Evolutionary conservation across 2,797 vertebrate genomes (phyloP).

Genomic region (Chiroxiphia lanceolata): DNA sequence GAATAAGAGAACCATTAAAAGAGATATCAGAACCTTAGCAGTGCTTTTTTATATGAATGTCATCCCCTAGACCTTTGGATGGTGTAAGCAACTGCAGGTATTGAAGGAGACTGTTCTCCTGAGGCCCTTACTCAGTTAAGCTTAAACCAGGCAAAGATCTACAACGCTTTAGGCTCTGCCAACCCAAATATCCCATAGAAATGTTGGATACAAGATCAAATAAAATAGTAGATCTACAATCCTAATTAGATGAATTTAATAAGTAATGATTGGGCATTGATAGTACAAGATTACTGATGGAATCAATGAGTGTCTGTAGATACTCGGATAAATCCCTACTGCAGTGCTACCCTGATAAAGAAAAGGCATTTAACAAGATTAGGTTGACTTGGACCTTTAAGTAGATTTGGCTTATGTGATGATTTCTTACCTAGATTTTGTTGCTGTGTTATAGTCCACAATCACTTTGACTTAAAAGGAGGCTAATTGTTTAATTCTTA

Average conservation of each 20-base stretch:
- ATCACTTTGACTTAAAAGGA: neutral
- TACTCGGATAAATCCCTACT: neutral
- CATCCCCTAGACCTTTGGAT: neutral
- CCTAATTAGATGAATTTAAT: constrained; percentile 13
- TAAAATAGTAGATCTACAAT: neutral
- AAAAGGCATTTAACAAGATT: neutral
- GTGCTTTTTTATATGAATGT: neutral
- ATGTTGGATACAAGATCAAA: neutral
- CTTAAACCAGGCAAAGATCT: neutral
- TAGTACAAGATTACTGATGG: neutral
- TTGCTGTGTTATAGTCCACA: neutral
- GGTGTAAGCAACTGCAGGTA: neutral
- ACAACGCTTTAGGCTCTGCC: neutral
- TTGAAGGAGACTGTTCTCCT: neutral
- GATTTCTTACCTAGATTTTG: neutral
- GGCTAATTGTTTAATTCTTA: neutral
- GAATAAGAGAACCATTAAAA: neutral
- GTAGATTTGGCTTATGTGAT: neutral
- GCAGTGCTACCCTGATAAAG: neutral
- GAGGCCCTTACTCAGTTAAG: neutral
- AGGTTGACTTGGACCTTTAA: neutral
- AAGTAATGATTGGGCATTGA: neutral
- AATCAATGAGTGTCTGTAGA: neutral
- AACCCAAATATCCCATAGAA: neutral
- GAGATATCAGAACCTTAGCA: neutral